Conservation (phyloP, 2,113 vertebrate species). For the Brachyhypopomus gauderio region DNA sequence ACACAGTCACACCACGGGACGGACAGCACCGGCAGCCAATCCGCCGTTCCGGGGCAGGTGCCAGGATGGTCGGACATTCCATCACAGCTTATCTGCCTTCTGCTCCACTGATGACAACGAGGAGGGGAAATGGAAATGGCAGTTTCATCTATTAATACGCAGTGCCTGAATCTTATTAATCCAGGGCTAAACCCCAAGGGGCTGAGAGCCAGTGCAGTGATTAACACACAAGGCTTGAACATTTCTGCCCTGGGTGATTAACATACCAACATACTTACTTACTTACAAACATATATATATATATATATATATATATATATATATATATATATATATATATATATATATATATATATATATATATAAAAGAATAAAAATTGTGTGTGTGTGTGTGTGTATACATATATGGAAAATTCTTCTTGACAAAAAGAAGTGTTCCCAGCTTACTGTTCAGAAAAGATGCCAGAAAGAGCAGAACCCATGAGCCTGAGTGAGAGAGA, state of each 20-base stretch:
- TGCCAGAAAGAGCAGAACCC: constrained; percentile 56
- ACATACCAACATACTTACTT: constrained; percentile 28
- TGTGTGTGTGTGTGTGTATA: too few relatives aligned
- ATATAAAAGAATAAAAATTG: too few relatives aligned
- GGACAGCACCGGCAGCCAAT: neutral
- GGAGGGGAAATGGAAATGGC: neutral
- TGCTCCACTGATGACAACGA: neutral
- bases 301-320: too few relatives aligned
- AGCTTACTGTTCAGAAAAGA: constrained; percentile 42
- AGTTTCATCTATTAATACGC: neutral
- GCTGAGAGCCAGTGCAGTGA: neutral
- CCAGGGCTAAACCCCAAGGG: neutral
- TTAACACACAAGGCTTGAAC: neutral
- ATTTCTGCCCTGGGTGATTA: constrained; percentile 35
- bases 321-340: too few relatives aligned
- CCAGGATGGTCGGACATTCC: constrained; percentile 30
- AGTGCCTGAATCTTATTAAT: neutral
- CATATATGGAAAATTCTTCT: too few relatives aligned
- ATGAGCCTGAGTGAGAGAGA: constrained; percentile 29
- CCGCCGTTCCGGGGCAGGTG: neutral
- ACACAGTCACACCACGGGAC: neutral
- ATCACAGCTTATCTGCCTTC: constrained; percentile 20
- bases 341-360: too few relatives aligned
- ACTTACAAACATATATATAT: too few relatives aligned
- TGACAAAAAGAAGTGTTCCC: neutral